Percentiles rank a stretch among this genome's conserved stretches.
These are phyloP conservation scores for Timema cristinae DNA, from an alignment of 2,888 invertebrate species.

Conservation along the genomic window DNA sequence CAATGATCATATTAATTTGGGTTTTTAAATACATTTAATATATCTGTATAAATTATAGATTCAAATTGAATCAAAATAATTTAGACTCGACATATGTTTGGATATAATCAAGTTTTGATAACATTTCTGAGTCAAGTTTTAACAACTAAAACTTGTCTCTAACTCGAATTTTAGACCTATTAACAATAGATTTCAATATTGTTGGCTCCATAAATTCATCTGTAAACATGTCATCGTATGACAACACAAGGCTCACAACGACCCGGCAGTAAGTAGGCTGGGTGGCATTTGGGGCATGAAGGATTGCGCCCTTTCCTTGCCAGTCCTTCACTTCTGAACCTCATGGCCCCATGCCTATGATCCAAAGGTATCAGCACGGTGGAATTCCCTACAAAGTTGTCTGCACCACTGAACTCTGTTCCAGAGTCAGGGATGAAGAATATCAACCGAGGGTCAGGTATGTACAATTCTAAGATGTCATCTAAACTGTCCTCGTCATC, in stretches of 20 bases:
- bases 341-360: conserved; percentile 20
- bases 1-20: too few relatives aligned
- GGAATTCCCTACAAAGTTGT: conserved; percentile 3
- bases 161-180: too few relatives aligned
- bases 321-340: conserved; percentile 15
- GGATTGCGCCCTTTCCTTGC: conserved; percentile 7
- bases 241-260: conserved; percentile 62
- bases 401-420: background rate
- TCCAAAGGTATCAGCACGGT: conserved; percentile 21
- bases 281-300: conserved; percentile 50
- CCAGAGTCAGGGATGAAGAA: conserved; percentile 54
- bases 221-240: conserved; percentile 36
- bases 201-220: too few relatives aligned
- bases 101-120: too few relatives aligned
- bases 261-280: conserved; percentile 58
- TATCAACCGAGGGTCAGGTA: conserved; percentile 55
- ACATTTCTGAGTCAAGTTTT: too few relatives aligned
- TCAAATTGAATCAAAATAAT: too few relatives aligned
- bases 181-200: too few relatives aligned
- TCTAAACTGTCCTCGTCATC: too few relatives aligned
- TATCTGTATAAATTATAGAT: too few relatives aligned
- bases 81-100: too few relatives aligned
- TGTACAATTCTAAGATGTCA: conserved; percentile 35
- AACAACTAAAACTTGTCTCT: too few relatives aligned
- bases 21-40: too few relatives aligned